These are phyloP conservation scores for Melanogrammus aeglefinus DNA, from an alignment of 2,797 vertebrate species.

Conservation along the genomic window DNA sequence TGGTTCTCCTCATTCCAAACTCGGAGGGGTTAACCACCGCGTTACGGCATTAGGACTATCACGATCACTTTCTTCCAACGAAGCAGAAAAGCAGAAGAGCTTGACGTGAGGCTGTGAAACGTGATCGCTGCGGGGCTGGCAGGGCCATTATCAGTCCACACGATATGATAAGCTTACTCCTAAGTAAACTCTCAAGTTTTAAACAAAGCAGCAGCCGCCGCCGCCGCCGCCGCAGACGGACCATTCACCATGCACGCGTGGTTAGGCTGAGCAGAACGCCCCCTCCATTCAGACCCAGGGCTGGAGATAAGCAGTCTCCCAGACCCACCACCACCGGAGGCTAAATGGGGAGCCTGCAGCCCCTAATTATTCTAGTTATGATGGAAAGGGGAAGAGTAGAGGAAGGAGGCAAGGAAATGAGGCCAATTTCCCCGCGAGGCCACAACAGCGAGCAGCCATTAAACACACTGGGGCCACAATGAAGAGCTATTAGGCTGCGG, in stretches of 20 bases:
- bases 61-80: not conserved
- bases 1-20: not conserved
- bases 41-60: too few relatives aligned
- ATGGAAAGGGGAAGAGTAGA: conserved; percentile 14
- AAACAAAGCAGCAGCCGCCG: too few relatives aligned
- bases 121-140: too few relatives aligned
- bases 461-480: conserved; percentile 33
- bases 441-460: conserved; percentile 31
- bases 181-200: not conserved
- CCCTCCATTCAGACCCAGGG: conserved; percentile 19
- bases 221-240: too few relatives aligned
- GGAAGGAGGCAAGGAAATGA: conserved; percentile 64
- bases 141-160: not conserved
- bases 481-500: conserved; percentile 38
- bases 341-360: conserved; percentile 29
- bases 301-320: not conserved
- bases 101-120: too few relatives aligned
- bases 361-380: conserved; percentile 26
- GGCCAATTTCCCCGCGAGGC: conserved; percentile 53
- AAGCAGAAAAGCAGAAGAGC: not conserved
- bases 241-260: not conserved
- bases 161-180: not conserved
- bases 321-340: conserved; percentile 1
- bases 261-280: conserved; percentile 15
- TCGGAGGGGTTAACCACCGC: too few relatives aligned